Base-by-base conservation (phyloP, 2,888 invertebrate genomes). In the Bimastos eiseni region DNA sequence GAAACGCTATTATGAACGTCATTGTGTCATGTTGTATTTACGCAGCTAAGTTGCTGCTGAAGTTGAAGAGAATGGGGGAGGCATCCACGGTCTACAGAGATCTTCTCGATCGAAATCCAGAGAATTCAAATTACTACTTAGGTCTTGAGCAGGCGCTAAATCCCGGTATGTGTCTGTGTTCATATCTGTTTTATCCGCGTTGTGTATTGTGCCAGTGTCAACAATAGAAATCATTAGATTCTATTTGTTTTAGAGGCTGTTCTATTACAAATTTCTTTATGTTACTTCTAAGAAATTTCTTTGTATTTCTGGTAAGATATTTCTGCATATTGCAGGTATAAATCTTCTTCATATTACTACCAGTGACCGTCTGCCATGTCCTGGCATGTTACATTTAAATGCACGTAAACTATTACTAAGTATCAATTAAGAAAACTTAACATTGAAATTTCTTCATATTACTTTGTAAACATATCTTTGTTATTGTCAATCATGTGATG, bases 81-180 rank as follows among this genome's bases (percentile, higher is more conserved):
- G 98, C 99, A 6, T 97, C 97, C 93, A 96, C 96, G 91, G 96
- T 98, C 90, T 99, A 97, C 95, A 97, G 97, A 93, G 97, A 93
- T 44, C 96, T 99, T 93, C 96, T 99, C 92, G 97, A 97, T 93
- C 96, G 99, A 93, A 99, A 99, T 96, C 98, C 98, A 21, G 99
- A 99, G 95, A 99, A 99, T 95, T 97, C 97, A 93, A 96, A 97
- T 93, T 99, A 99, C 95, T 99, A 99, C 95, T 96, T 96, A 93
- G 97, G 97, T 95, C 96, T 98, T 94, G 97, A 98, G 95, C 97
- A 97, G 95, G 97, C 99, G 89, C 96, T 97, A 94, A 96, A 97
- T 95, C 96, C 98, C 92, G 96, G 96, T 93, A 93, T 92, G 90
- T 34, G 19, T 70, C 55, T 8, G 0, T 55, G 19, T 86, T 38